These are phyloP conservation scores for Paragorgia papillata DNA, from an alignment of 92 coral and sea anemone species.

Conservation along the genomic window DNA sequence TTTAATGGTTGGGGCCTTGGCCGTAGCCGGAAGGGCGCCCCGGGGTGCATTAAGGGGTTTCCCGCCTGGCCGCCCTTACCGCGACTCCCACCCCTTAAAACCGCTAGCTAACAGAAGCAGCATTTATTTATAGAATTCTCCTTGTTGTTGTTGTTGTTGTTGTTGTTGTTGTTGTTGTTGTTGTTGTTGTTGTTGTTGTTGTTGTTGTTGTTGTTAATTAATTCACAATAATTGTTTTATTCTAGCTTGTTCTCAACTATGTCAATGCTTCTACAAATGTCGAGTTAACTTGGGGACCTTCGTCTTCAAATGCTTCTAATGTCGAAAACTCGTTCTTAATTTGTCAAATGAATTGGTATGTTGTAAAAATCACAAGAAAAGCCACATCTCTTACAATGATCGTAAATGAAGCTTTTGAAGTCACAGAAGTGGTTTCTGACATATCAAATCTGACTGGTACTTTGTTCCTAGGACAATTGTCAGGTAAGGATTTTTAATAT, in stretches of 20 bases:
- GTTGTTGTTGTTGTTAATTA: not conserved
- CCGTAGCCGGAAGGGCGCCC: too few species aligned
- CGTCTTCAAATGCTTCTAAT: conserved; percentile 42
- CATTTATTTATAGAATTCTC: too few species aligned
- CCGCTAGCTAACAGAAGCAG: too few species aligned
- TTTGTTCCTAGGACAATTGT: conserved; percentile 61
- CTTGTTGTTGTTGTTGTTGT: too few species aligned
- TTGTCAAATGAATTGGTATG: conserved; percentile 79
- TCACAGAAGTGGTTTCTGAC: conserved; percentile 26
- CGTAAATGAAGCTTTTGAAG: conserved; percentile 44
- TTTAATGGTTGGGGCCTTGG: too few species aligned
- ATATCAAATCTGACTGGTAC: conserved; percentile 39
- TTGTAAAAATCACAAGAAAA: conserved; percentile 46
- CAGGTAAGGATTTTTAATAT: too few species aligned
- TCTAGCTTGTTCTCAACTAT: conserved; percentile 53
- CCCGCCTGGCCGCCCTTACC: too few species aligned
- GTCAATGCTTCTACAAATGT: conserved; percentile 25
- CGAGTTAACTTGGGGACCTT: conserved; percentile 57
- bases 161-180: too few species aligned
- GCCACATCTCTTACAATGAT: conserved; percentile 38
- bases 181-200: too few species aligned
- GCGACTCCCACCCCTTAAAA: too few species aligned
- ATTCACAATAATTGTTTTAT: too few species aligned
- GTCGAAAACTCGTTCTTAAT: conserved; percentile 61
- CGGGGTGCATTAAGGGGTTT: too few species aligned